Conservation (phyloP, 2,113 vertebrate species). For the Poeciliopsis turrubarensis region DNA sequence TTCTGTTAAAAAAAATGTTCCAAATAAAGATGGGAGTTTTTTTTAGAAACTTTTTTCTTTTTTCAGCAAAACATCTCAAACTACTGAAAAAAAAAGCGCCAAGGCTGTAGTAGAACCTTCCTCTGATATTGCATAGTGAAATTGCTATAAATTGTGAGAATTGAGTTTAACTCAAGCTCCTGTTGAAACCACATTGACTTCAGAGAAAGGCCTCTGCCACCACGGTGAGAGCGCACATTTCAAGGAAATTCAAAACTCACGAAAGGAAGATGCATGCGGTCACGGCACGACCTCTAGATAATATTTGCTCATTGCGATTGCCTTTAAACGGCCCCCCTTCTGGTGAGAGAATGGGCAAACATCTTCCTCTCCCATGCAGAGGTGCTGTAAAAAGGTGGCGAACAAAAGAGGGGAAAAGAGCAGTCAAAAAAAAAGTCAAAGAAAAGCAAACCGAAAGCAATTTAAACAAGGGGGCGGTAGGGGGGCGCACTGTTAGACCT, state of each 20-base stretch:
- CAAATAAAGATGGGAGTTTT: no score
- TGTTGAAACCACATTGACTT: conserved; percentile 32
- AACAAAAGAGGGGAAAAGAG: conserved; percentile 61
- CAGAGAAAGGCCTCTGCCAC: conserved; percentile 33
- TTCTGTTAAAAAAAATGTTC: no score
- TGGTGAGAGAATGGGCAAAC: conserved; percentile 67
- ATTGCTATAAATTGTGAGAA: not conserved
- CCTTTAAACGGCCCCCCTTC: conserved; percentile 48
- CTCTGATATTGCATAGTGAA: not conserved
- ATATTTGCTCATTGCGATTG: conserved; percentile 71
- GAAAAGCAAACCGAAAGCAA: conserved; percentile 55
- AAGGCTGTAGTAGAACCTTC: no score
- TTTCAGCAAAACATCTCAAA: no score
- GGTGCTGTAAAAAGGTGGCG: conserved; percentile 46
- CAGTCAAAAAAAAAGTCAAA: conserved; percentile 55
- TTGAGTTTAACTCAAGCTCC: conserved; percentile 17
- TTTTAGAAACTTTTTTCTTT: no score
- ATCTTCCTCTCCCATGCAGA: conserved; percentile 40
- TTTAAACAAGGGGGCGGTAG: conserved; percentile 44
- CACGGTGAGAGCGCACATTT: conserved; percentile 20
- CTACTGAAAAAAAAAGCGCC: no score
- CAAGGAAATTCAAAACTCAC: conserved; percentile 57
- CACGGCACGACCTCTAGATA: conserved; percentile 30
- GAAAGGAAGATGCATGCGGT: conserved; percentile 41
- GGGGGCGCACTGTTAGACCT: conserved; percentile 27